Conservation (phyloP, 2,888 invertebrate species). For the Busseola fusca region DNA sequence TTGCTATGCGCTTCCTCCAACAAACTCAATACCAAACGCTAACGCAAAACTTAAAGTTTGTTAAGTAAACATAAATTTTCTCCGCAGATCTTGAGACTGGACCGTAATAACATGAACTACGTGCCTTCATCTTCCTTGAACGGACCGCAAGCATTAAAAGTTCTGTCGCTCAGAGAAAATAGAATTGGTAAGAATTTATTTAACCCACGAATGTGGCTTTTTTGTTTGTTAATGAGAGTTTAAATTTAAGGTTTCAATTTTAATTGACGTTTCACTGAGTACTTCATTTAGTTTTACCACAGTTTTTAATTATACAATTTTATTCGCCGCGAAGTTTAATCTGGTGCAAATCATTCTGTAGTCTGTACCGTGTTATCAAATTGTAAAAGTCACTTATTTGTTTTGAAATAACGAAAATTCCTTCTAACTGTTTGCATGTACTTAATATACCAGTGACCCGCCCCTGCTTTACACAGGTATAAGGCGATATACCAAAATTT, state of each 20-base stretch:
- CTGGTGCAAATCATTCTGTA: conserved; percentile 2
- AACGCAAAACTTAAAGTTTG: conserved; percentile 39
- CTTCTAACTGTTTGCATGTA: background rate
- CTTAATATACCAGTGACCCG: background rate
- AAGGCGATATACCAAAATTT: background rate
- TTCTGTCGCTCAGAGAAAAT: conserved; percentile 93
- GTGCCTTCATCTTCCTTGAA: conserved; percentile 94
- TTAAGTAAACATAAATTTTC: conserved; percentile 55
- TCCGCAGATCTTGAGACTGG: conserved; percentile 92
- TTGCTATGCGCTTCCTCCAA: conserved; percentile 19
- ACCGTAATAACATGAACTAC: conserved; percentile 93
- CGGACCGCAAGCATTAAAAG: conserved; percentile 92
- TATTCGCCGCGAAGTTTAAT: conserved; percentile 8
- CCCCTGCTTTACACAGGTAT: background rate
- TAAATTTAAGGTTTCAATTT: conserved; percentile 16
- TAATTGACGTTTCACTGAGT: background rate
- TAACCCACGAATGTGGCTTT: conserved; percentile 27
- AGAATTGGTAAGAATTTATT: conserved; percentile 91
- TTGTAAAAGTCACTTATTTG: background rate
- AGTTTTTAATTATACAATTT: conserved; percentile 19
- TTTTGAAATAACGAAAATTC: background rate
- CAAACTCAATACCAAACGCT: conserved; percentile 36
- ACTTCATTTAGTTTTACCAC: conserved; percentile 10
- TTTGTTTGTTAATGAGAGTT: conserved; percentile 26
- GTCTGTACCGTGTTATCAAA: background rate